Base-by-base conservation (phyloP, 2,888 invertebrate species). In the Erebia aethiops region DNA sequence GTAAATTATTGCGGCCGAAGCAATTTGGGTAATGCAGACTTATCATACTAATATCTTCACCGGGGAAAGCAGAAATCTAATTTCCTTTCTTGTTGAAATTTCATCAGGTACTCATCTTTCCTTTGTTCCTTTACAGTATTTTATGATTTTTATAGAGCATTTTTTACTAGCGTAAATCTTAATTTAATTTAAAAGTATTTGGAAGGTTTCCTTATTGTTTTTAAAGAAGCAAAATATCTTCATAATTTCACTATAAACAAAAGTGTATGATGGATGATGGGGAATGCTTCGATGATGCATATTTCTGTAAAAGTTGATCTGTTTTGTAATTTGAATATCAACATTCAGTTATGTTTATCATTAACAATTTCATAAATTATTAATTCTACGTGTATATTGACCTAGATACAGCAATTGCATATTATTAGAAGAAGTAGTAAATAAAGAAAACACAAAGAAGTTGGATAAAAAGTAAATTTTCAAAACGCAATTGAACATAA, bases 1-100 rank as follows among this genome's bases (percentile, higher is more conserved):
- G 75, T 75, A 84, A 87, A 89, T 87, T 87, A 89, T 90, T 84
- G 86, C 86, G 87, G 87, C 88, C 87, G 84, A 85, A 87, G 84
- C 84, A 86, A 88, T 88, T 89, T 82, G 76, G 77, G 82, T 82
- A 82, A 84, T 81, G 74, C 78, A 77, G 79, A 77, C 81, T 83
- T 71, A 71, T 70, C 70, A 80, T 78, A 21, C 81, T 83, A 83
- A 82, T 85, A 81, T 82, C 80, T 83, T 77, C 77, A 82, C 84
- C 78, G 76, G 81, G 83, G 82, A 79, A 82, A 77, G 75, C 71
- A 69, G 77, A 80, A 82, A 84, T 83, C 80, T 82, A 83, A 86
- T 85, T 87, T 81, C 69, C 69, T 72, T 71, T 67, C 54, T 70
- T 58, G 58, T 73, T 61, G 51, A 57, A 74, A 70, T 70, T 68